phyloP scores from a whole-genome alignment of 2,797 vertebrate genomes.

The Artibeus lituratus region DNA sequence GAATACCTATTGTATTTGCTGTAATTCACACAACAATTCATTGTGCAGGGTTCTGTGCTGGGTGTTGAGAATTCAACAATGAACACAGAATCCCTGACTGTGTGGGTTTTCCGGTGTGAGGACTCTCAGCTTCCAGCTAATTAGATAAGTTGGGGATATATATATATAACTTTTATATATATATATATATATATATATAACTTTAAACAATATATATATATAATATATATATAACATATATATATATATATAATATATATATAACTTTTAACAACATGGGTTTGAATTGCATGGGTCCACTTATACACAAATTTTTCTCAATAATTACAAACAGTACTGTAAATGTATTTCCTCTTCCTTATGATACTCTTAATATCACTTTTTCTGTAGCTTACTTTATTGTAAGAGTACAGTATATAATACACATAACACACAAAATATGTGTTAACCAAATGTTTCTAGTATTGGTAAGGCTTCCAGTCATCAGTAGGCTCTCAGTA shows the following conservation, averaged over 20 bases:
- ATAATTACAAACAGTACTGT: not conserved
- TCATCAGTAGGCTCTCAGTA: not conserved
- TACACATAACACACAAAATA: not conserved
- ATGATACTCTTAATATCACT: not conserved
- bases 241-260: not conserved
- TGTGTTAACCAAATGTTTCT: not conserved
- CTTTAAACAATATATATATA: too few relatives aligned
- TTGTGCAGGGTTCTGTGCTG: not conserved
- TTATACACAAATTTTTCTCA: not conserved
- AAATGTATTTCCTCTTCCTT: not conserved
- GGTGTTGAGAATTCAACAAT: not conserved
- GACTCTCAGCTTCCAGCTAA: not conserved
- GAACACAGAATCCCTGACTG: not conserved
- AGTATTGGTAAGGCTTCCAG: not conserved
- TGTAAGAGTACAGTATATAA: not conserved
- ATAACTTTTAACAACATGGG: not conserved
- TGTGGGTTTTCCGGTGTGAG: not conserved
- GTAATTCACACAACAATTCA: not conserved
- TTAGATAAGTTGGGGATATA: not conserved
- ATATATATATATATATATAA: too few relatives aligned
- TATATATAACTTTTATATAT: too few relatives aligned
- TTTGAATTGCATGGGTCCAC: not conserved
- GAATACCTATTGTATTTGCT: not conserved
- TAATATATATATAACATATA: too few relatives aligned
- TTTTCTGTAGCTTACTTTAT: not conserved